A percentile compares a stretch with the other conserved stretches of the same genome.
Conservation (phyloP, 2,888 invertebrate genomes). For the Tethea ocularis region DNA sequence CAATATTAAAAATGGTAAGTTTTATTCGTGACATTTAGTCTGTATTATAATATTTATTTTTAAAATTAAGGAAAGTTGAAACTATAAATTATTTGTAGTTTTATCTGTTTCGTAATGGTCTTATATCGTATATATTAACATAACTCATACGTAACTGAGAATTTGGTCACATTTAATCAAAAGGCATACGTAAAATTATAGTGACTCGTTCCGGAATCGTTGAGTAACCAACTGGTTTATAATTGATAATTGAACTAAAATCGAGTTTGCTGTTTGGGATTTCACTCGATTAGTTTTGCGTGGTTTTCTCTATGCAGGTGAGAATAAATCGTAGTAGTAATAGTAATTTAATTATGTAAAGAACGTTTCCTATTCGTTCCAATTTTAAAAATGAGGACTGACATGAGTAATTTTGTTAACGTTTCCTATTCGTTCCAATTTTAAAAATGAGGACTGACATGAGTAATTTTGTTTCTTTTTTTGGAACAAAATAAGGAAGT, state of each 20-base stretch:
- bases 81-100: slow-evolving; percentile 30
- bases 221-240: slow-evolving; percentile 66
- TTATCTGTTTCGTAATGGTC: slow-evolving; percentile 36
- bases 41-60: slow-evolving; percentile 14
- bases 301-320: slow-evolving; percentile 42
- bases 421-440: too few relatives aligned
- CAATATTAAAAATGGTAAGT: slow-evolving; percentile 75
- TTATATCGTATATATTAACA: slow-evolving; percentile 41
- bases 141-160: slow-evolving; percentile 40
- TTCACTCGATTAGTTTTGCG: slow-evolving; percentile 56
- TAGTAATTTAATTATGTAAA: too few relatives aligned
- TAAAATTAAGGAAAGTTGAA: slow-evolving; percentile 10
- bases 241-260: slow-evolving; percentile 51
- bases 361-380: too few relatives aligned
- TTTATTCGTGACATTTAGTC: slow-evolving; percentile 15
- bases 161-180: slow-evolving; percentile 47
- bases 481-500: too few relatives aligned
- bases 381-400: too few relatives aligned
- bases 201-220: slow-evolving; percentile 41
- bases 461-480: too few relatives aligned
- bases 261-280: slow-evolving; percentile 45
- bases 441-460: too few relatives aligned
- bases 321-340: too few relatives aligned
- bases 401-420: too few relatives aligned
- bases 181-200: slow-evolving; percentile 30